Conservation (phyloP, 2,113 vertebrate species). For the Furnarius figulus region DNA sequence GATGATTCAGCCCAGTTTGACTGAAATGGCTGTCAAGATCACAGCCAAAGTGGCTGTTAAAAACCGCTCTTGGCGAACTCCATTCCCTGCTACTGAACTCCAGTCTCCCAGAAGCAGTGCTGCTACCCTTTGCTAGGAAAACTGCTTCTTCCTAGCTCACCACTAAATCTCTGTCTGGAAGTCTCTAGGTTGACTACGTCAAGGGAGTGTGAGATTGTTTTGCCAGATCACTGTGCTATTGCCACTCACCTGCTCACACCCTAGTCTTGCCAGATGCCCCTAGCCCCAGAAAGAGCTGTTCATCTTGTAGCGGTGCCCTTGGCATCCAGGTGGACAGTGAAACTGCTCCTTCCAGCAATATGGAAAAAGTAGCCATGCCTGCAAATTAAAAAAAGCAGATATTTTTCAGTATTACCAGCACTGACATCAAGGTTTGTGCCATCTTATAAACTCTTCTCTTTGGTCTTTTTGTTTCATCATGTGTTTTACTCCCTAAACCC, state of each 20-base stretch:
- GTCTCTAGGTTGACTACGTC: background rate
- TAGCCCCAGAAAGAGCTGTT: background rate
- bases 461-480: background rate
- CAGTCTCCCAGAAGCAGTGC: background rate
- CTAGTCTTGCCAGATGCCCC: background rate
- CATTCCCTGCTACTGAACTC: background rate
- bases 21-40: conserved; percentile 7
- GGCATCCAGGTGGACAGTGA: background rate
- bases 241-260: background rate
- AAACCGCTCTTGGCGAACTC: background rate
- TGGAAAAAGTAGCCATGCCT: background rate
- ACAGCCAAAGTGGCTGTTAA: conserved; percentile 19
- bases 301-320: background rate
- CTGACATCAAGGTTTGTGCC: background rate
- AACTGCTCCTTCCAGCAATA: background rate
- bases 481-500: background rate
- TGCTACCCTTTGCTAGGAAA: background rate
- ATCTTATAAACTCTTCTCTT: background rate
- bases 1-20: background rate
- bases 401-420: background rate
- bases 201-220: background rate
- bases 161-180: background rate
- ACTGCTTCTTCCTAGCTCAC: background rate
- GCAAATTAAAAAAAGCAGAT: background rate
- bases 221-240: fast-evolving